phyloP scores from a whole-genome alignment of 2,888 invertebrate species.

The Tetragonula carbonaria region DNA sequence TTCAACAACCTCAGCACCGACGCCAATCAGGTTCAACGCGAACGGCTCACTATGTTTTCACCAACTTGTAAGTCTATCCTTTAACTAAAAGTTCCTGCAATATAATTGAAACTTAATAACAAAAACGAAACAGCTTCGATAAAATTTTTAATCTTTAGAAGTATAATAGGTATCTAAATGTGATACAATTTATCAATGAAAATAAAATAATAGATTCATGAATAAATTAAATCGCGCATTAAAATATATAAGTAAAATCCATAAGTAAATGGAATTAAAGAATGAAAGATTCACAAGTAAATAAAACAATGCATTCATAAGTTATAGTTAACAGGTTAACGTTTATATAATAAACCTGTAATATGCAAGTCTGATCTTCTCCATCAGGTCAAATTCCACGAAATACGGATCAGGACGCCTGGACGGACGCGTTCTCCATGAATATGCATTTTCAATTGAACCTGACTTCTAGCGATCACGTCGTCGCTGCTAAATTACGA shows the following conservation, averaged over 20 bases:
- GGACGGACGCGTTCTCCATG: constrained; percentile 85
- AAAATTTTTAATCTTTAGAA: background rate
- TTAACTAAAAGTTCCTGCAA: background rate
- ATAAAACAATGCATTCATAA: background rate
- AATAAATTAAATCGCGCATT: background rate
- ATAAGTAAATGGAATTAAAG: background rate
- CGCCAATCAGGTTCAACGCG: constrained; percentile 79
- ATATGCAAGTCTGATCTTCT: background rate
- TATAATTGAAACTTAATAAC: background rate
- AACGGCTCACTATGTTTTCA: constrained; percentile 83
- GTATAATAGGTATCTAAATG: background rate
- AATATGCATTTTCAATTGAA: constrained; percentile 86
- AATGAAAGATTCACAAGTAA: background rate
- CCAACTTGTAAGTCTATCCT: constrained; percentile 82
- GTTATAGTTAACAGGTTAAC: background rate
- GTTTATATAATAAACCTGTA: background rate
- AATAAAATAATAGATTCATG: no score
- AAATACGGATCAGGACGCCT: constrained; percentile 85
- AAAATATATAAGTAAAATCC: background rate
- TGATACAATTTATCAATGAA: background rate
- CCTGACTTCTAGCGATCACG: constrained; percentile 83
- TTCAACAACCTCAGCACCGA: constrained; percentile 78
- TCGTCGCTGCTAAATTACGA: constrained; percentile 85
- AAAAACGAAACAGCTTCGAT: background rate
- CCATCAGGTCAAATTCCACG: constrained; percentile 85